phyloP scores from a whole-genome alignment of 2,888 invertebrate species.

The Omphaloscelis lunosa region DNA sequence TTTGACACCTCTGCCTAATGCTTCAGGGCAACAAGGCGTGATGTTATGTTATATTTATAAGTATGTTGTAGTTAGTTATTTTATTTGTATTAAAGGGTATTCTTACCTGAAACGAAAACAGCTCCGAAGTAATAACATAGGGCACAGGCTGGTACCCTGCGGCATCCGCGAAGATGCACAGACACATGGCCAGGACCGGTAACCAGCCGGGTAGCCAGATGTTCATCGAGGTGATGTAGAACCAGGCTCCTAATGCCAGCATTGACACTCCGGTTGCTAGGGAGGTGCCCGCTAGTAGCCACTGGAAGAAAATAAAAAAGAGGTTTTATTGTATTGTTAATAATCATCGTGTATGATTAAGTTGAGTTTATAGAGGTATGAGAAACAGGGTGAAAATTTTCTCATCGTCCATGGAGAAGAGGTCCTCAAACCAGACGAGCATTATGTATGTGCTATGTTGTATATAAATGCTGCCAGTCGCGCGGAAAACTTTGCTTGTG shows the following conservation, averaged over 20 bases:
- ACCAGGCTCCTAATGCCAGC: constrained; percentile 86
- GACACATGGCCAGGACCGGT: constrained; percentile 86
- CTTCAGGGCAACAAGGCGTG: neutral
- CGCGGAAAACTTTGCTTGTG: neutral
- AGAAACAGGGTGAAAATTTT: neutral
- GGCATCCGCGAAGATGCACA: constrained; percentile 86
- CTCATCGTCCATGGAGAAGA: neutral
- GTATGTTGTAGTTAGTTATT: no score
- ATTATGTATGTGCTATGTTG: neutral
- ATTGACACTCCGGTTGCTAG: constrained; percentile 85
- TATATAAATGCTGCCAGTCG: no score
- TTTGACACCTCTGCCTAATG: neutral
- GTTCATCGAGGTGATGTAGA: constrained; percentile 82
- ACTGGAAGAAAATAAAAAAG: constrained; percentile 72
- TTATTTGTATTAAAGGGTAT: no score
- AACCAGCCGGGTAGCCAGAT: constrained; percentile 87
- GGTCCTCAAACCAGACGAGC: neutral
- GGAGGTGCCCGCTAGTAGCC: constrained; percentile 85
- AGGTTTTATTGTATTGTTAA: neutral
- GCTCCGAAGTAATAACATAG: constrained; percentile 87
- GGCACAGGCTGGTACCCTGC: constrained; percentile 88
- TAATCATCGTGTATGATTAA: no score
- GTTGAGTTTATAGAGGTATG: neutral
- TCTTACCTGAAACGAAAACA: constrained; percentile 86
- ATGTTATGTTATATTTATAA: neutral